Percentiles rank a stretch among this genome's conserved stretches.
phyloP scores from a whole-genome alignment of 1,140 invertebrate genomes.

The Drosophila watanabei region DNA sequence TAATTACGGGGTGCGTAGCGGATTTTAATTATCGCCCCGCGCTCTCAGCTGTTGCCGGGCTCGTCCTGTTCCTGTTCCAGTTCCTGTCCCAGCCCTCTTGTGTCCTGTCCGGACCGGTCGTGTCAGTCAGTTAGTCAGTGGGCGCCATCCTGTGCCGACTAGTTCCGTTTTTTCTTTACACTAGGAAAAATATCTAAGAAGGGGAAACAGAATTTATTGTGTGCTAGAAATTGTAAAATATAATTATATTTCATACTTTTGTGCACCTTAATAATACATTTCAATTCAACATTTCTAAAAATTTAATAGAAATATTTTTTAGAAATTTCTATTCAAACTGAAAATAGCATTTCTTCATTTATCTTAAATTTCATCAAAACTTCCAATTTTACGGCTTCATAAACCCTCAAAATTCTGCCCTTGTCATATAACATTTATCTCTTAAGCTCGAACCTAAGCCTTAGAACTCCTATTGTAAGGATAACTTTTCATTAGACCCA shows the following conservation, averaged over 20 bases:
- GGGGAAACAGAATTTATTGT: too few species aligned
- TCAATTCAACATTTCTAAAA: not conserved
- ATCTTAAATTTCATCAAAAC: not conserved
- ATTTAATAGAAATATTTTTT: not conserved
- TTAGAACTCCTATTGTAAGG: accelerated
- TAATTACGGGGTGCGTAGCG: constrained; percentile 79
- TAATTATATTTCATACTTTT: not conserved
- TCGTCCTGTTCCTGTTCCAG: constrained; percentile 19
- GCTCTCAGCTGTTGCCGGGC: constrained; percentile 68
- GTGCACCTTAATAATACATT: not conserved
- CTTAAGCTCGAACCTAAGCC: not conserved
- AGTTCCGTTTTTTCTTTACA: constrained; percentile 6
- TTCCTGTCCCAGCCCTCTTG: constrained; percentile 30
- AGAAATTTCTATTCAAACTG: not conserved
- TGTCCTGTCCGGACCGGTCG: constrained; percentile 23
- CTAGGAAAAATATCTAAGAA: not conserved
- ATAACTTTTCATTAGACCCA: not conserved
- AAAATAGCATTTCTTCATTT: not conserved
- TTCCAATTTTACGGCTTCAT: not conserved
- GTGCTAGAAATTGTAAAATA: not conserved
- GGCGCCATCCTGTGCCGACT: constrained; percentile 28
- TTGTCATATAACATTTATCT: not conserved
- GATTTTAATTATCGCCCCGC: constrained; percentile 76
- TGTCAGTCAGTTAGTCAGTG: constrained; percentile 56
- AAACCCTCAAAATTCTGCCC: not conserved